phyloP scores from a whole-genome alignment of 1,140 invertebrate species.

The Idris sp. region DNA sequence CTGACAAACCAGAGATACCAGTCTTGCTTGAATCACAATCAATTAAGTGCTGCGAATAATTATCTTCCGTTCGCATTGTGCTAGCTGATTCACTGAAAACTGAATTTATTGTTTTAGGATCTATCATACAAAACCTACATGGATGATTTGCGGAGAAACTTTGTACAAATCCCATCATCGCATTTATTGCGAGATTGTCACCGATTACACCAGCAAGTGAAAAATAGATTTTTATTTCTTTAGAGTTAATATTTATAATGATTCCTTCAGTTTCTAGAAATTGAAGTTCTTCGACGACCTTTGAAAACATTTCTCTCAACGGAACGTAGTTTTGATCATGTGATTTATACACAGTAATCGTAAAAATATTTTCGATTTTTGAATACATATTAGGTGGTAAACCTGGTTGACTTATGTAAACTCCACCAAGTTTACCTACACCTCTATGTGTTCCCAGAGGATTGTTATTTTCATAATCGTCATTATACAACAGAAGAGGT shows the following conservation, averaged over 20 bases:
- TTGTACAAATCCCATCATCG: constrained; percentile 8
- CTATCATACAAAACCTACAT: constrained; percentile 14
- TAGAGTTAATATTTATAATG: constrained; percentile 15
- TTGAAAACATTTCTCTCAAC: constrained; percentile 5
- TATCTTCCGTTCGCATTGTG: constrained; percentile 1
- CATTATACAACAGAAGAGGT: constrained; percentile 64
- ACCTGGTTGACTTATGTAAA: constrained; percentile 62
- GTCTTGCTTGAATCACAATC: background rate
- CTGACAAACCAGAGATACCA: background rate
- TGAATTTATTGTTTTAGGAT: background rate
- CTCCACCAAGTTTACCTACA: constrained; percentile 61
- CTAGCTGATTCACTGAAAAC: constrained; percentile 5
- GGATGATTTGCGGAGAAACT: constrained; percentile 8
- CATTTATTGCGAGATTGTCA: constrained; percentile 29
- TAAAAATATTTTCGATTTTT: constrained; percentile 65
- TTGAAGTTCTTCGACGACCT: constrained; percentile 2
- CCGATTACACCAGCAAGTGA: constrained; percentile 9
- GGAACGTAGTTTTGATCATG: constrained; percentile 50
- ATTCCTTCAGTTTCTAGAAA: constrained; percentile 60
- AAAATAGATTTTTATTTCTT: constrained; percentile 8
- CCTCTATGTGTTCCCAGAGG: constrained; percentile 63
- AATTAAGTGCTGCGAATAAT: background rate
- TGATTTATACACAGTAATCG: constrained; percentile 60
- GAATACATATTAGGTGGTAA: constrained; percentile 54
- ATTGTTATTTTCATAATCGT: constrained; percentile 59